Conservation (phyloP, 2,797 vertebrate species). For the Peromyscus eremicus region DNA sequence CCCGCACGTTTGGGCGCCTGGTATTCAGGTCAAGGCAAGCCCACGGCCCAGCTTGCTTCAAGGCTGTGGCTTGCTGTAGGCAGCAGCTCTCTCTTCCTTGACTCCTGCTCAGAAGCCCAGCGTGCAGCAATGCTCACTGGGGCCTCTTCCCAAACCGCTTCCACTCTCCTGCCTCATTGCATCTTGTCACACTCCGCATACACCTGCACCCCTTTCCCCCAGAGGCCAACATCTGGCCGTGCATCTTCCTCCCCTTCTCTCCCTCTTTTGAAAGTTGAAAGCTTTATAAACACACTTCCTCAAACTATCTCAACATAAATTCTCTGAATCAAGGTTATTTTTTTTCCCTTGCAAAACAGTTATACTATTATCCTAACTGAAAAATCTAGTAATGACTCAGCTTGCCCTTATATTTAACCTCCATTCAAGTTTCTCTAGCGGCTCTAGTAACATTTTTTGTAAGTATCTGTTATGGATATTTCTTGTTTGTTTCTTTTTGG, state of each 20-base stretch:
- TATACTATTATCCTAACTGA: background rate
- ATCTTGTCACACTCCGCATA: background rate
- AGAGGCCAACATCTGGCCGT: conserved; percentile 10
- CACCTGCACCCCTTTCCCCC: background rate
- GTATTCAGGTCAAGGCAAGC: background rate
- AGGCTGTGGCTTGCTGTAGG: background rate
- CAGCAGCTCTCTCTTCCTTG: background rate
- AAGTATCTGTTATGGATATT: background rate
- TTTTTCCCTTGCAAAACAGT: conserved; percentile 19
- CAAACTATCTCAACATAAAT: conserved; percentile 20
- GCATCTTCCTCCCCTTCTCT: background rate
- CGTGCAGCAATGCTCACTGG: background rate
- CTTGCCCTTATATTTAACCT: conserved; percentile 10
- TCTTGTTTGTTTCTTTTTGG: background rate
- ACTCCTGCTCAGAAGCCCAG: background rate
- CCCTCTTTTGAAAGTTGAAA: background rate
- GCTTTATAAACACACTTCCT: background rate
- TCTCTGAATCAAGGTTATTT: conserved; percentile 10
- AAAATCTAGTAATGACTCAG: background rate
- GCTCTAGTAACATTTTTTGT: conserved; percentile 22
- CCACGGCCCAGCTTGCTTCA: background rate
- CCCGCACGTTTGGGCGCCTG: too few relatives aligned
- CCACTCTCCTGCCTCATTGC: background rate
- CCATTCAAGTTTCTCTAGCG: background rate
- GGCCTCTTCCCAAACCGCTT: background rate